Conservation (phyloP, 2,797 vertebrate species). For the Brotula barbata region DNA sequence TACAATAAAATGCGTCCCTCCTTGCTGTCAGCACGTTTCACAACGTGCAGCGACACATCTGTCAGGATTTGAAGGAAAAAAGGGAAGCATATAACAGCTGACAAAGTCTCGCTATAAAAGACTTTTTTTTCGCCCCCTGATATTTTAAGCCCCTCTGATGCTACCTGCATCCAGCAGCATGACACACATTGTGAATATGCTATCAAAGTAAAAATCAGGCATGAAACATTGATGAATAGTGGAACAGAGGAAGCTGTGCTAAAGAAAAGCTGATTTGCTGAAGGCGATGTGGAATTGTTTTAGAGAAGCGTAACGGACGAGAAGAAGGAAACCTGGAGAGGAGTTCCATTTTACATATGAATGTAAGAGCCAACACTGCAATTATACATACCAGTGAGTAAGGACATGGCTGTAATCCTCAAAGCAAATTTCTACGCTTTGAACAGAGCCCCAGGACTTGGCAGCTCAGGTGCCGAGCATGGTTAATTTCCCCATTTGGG, state of each 20-base stretch:
- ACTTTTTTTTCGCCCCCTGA: constrained; percentile 45
- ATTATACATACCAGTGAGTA: constrained; percentile 70
- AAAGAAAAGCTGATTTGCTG: constrained; percentile 70
- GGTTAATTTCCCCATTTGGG: constrained; percentile 64
- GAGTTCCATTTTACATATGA: constrained; percentile 69
- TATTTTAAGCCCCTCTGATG: constrained; percentile 51
- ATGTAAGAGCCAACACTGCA: constrained; percentile 62
- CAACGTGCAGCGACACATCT: constrained; percentile 45
- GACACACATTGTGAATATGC: constrained; percentile 78
- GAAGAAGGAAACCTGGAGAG: constrained; percentile 69
- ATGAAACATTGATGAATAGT: constrained; percentile 80
- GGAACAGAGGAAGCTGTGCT: constrained; percentile 53
- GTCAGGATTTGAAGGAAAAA: constrained; percentile 33
- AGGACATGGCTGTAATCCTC: constrained; percentile 69
- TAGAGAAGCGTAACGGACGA: constrained; percentile 69
- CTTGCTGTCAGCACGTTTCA: constrained; percentile 40
- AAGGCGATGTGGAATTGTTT: constrained; percentile 78
- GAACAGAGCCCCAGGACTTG: constrained; percentile 64
- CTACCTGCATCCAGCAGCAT: constrained; percentile 64
- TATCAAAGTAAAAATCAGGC: constrained; percentile 79
- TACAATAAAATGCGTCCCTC: constrained; percentile 47
- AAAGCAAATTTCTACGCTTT: constrained; percentile 69
- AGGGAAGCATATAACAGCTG: constrained; percentile 33
- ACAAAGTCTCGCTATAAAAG: constrained; percentile 38
- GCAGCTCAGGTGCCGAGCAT: constrained; percentile 66